Base-by-base conservation (phyloP, 2,888 invertebrate genomes). In the Epinotia brunnichana region DNA sequence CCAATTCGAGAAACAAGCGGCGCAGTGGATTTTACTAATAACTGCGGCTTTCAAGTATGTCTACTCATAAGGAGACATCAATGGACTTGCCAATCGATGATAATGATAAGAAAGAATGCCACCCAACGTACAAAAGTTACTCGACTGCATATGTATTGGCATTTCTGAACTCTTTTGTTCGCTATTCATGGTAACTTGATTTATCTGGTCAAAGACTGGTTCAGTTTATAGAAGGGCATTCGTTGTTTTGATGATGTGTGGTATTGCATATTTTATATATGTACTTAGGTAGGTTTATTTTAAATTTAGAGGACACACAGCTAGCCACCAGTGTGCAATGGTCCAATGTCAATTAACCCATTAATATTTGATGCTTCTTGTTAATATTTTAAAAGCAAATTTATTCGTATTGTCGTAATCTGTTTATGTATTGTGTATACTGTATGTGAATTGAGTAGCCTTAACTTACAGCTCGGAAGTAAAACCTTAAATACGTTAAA, bases 401-500 rank as follows among this genome's bases (percentile, higher is more conserved):
- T 48, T n/a, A 35, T 35, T 35, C 35, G 35, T 35, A 35, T 1
- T 48, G 48, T n/a, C 48, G n/a, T n/a, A 7, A 44, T 44, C 1
- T 44, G 15, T 44, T 63, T 53, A 11, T 17, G 48, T 13, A 19
- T 62, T n/a, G 19, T 35, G 7, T 24, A 44, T 3, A 54, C 24
- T 35, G 44, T 64, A 39, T 39, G 15, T 10, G 53, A 35, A 54
- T 54, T 9, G 19, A 39, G 54, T 21, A n/a, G 41, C 7, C n/a
- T 5, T 17, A 39, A 56, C 41, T 54, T 56, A 56, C 5, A 39
- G 2, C 29, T 21, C 51, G 21, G 48, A 51, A 3, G 4, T 35
- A 67, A 44, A 56, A 56, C 21, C 61, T 66, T 64, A 11, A 69
- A 57, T 73, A 70, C 48, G 68, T 66, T 57, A 66, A 69, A 53